A percentile compares a stretch with the other conserved stretches of the same genome.
Conservation (phyloP, 2,888 invertebrate species). For the Ophion costatus region DNA sequence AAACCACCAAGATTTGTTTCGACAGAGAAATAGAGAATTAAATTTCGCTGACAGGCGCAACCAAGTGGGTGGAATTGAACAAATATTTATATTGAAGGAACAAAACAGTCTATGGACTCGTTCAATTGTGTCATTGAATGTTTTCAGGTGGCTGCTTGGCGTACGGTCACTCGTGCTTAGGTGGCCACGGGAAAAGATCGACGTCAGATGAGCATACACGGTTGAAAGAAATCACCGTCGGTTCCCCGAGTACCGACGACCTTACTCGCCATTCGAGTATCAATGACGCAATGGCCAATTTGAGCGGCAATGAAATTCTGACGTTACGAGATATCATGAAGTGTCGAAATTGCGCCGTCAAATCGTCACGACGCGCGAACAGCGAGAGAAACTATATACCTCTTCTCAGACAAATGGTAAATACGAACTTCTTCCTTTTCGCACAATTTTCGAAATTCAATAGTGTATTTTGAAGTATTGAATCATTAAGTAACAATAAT, state of each 20-base stretch:
- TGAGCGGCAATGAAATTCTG: slow-evolving; percentile 47
- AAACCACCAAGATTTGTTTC: too few species aligned
- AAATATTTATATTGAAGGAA: not conserved
- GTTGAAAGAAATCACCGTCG: slow-evolving; percentile 71
- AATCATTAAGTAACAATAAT: not conserved
- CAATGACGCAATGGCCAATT: slow-evolving; percentile 18
- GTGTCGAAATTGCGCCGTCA: slow-evolving; percentile 43
- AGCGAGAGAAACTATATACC: slow-evolving; percentile 74
- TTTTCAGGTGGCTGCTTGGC: slow-evolving; percentile 88
- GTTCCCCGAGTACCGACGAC: slow-evolving; percentile 60
- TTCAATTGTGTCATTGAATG: slow-evolving; percentile 58
- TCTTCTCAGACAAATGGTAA: slow-evolving; percentile 83
- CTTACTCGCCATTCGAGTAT: slow-evolving; percentile 69
- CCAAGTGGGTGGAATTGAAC: too few species aligned
- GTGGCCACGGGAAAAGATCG: slow-evolving; percentile 90
- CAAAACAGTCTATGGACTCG: not conserved
- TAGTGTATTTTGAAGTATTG: not conserved
- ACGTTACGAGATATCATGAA: slow-evolving; percentile 51
- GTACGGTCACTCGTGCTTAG: slow-evolving; percentile 91
- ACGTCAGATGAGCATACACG: slow-evolving; percentile 81
- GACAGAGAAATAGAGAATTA: too few species aligned
- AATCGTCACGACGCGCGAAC: slow-evolving; percentile 47
- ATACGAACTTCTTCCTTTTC: not conserved
- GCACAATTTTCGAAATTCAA: not conserved
- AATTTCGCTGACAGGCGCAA: too few species aligned